phyloP scores from a whole-genome alignment of 2,113 vertebrate genomes.

The Salvelinus sp. region DNA sequence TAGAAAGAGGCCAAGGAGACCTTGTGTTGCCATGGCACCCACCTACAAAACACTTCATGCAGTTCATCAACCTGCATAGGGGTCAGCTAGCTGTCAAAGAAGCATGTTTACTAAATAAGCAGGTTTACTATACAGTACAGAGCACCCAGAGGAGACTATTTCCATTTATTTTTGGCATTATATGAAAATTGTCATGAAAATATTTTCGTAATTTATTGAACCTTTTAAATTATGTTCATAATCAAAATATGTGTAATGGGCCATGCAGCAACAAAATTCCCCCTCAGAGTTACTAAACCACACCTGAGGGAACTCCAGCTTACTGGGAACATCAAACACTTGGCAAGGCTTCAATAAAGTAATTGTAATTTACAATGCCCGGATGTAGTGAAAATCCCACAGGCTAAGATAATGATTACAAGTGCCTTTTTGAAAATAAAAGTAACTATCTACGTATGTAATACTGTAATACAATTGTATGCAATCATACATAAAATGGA shows the following conservation, averaged over 20 bases:
- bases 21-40: conserved; percentile 18
- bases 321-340: conserved; percentile 24
- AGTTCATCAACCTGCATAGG: neutral
- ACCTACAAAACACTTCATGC: conserved; percentile 13
- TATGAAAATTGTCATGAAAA: too few species aligned
- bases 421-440: neutral
- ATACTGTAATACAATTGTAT: conserved; percentile 11
- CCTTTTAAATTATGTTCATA: conserved; percentile 17
- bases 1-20: neutral
- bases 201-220: conserved; percentile 27
- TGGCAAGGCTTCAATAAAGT: conserved; percentile 19
- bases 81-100: too few species aligned
- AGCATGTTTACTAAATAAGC: too few species aligned
- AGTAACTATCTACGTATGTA: conserved; percentile 17
- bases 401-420: conserved; percentile 1
- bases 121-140: too few species aligned
- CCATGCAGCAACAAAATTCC: too few species aligned
- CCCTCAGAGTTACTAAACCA: neutral
- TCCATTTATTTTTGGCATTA: too few species aligned
- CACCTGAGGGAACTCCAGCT: neutral
- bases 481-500: neutral
- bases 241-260: too few species aligned
- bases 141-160: too few species aligned
- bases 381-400: conserved; percentile 22
- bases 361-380: conserved; percentile 34